Base-by-base conservation (phyloP, 1,140 invertebrate genomes). In the Brachionus calyciflorus region DNA sequence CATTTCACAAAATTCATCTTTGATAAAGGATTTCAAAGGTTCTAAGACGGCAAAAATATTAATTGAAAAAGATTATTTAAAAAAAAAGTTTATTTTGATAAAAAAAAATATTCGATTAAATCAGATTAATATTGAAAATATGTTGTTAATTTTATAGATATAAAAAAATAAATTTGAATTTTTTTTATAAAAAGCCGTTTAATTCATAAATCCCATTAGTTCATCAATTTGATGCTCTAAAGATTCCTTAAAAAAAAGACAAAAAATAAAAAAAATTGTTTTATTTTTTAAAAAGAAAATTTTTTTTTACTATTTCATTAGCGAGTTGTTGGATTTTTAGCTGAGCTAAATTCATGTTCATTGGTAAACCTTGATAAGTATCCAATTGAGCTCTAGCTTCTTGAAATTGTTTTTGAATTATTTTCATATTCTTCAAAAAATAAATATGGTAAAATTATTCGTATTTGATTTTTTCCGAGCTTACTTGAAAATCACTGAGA, bases 261-360 rank as follows among this genome's bases (percentile, higher is more conserved):
- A 10, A 2, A 12, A 33, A 49, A 48, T 14, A 17, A 17, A n/a
- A n/a, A n/a, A n/a, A n/a, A n/a, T n/a, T n/a, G n/a, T n/a, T n/a
- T n/a, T n/a, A n/a, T n/a, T n/a, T 37, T 1, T 26, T 24, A 28
- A 73, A 37, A 37, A 37, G 9, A 37, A 37, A 37, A 9, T 37
- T 2, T n/a, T n/a, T n/a, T n/a, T 55, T 73, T 55, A 73, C 69
- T 17, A 73, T 73, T 51, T 73, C 51, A 17, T 73, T 49, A 19
- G 28, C 30, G 1, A 73, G 1, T 24, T 26, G 37, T 41, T 73
- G 30, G n/a, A 53, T 55, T 55, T 73, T 55, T 24, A 73, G 17
- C 30, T 73, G 44, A 0, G 69, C 69, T n/a, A 73, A 41, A 46
- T 37, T 40, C 69, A 53, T 21, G 40, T 73, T 73, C 10, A 28